phyloP scores from a whole-genome alignment of 1,140 invertebrate genomes.

The Microvelia longipes region DNA sequence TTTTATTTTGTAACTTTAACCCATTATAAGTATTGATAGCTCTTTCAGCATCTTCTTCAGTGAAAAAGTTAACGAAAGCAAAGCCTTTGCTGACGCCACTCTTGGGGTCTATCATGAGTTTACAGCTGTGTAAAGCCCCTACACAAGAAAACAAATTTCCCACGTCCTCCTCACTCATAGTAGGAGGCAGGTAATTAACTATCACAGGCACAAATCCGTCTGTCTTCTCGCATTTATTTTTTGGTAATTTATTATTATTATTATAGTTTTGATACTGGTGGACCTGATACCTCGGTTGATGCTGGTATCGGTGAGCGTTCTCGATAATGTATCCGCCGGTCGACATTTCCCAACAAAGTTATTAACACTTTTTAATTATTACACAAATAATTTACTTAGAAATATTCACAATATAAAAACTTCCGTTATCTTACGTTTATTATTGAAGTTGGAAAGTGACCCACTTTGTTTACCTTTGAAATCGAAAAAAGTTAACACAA shows the following conservation, averaged over 20 bases:
- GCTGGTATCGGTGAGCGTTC: not conserved
- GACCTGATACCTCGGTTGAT: not conserved
- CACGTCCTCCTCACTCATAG: slow-evolving; percentile 83
- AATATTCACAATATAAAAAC: too few species aligned
- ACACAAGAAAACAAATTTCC: slow-evolving; percentile 68
- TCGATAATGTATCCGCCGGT: not conserved
- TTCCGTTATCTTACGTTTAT: too few species aligned
- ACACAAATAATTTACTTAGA: too few species aligned
- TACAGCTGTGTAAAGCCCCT: slow-evolving; percentile 79
- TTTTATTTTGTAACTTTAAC: slow-evolving; percentile 72
- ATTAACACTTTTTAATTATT: too few species aligned
- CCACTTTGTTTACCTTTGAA: too few species aligned
- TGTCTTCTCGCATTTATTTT: not conserved
- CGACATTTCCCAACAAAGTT: not conserved
- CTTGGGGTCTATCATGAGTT: slow-evolving; percentile 76
- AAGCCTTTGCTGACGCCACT: slow-evolving; percentile 81
- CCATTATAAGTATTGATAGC: slow-evolving; percentile 75
- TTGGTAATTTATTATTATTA: not conserved
- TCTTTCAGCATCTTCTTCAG: slow-evolving; percentile 66
- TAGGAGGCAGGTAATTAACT: slow-evolving; percentile 82
- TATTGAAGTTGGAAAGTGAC: too few species aligned
- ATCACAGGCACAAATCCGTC: slow-evolving; percentile 36
- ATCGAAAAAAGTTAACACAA: too few species aligned
- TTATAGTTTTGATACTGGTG: not conserved
- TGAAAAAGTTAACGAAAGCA: slow-evolving; percentile 77